Evolutionary conservation across 2,113 vertebrate genomes (phyloP), one percentile per base, ranked within the genome.

Genomic region (Ursus arctos): DNA sequence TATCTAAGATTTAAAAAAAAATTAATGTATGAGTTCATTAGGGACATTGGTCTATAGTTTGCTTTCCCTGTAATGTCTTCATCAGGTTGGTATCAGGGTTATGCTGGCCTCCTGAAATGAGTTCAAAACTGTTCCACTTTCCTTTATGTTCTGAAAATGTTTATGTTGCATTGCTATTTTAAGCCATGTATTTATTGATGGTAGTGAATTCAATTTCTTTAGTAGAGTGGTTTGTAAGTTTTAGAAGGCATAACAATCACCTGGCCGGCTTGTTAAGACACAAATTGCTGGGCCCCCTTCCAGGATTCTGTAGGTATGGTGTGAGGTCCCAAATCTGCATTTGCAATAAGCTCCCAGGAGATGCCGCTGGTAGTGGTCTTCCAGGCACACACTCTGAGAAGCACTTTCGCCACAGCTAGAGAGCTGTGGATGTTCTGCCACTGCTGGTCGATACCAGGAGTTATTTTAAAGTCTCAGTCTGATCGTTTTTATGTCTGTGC

Each of bases 91-190:
- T 88, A 61, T 77, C 24, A 49, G 49, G 31, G 28, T 79, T 83
- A 72, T 24, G 14, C 40, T 77, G 55, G 2, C 4, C 59, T 83
- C 40, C 40, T 74, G 22, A 94, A 80, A 59, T n/a, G 28, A 69
- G 21, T 82, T 91, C 13, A 77, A 90, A 95, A 67, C 13, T 15
- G 12, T 49, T 67, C 21, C 33, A 31, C 6, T 88, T 80, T 69
- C 21, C 36, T 91, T 97, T 83, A 43, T 88, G 79, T 81, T 85
- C 53, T 83, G 16, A 86, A 94, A 90, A 80, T 59, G 0, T 67
- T 74, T 71, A 0, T 74, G 43, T 9, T 51, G 10, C 16, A 57
- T 31, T 69, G 85, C n/a, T 95, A 3, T 55, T 76, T 12, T 79
- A 6, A 26, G 7, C 7, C 72, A n/a, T 33, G 8, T 65, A 49